Base-by-base conservation (phyloP, 2,888 invertebrate genomes). In the Patella ulyssiponensis region DNA sequence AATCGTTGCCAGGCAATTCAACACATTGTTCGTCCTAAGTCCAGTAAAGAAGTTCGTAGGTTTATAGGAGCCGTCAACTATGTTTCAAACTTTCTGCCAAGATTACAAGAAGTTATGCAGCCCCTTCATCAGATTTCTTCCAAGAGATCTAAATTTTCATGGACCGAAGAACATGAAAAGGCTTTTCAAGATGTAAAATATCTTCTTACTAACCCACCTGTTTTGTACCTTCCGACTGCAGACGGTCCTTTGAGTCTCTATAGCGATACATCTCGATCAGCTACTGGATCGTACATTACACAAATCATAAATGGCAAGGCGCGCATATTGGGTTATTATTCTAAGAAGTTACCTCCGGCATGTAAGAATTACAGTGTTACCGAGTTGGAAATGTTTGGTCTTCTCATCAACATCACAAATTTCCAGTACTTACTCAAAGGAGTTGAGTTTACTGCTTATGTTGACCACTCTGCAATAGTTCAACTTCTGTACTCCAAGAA, bases 401-500 rank as follows among this genome's bases (percentile, higher is more conserved):
- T 56, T 17, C n/a, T 56, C 15, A 56, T 56, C 0, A 56, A 56
- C 44, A 44, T 44, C 44, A 44, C 44, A 44, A 44, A 44, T 44
- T 7, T 44, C 44, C 44, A 44, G 44, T 44, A 44, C 44, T 44
- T 44, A 44, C 44, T 44, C 44, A 44, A 56, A 56, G 0, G 56
- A 17, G 56, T 56, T 56, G 56, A 56, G 20, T 64, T 64, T 64
- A 20, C n/a, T 20, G 64, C 64, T 64, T n/a, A 20, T 20, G 64
- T 64, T n/a, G 64, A 64, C 20, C 64, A 64, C 20, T 64, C 64
- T 64, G 64, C 64, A 15, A 64, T 64, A 20, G 64, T 64, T 20
- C 56, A 9, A 20, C 64, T 64, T 5, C 20, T 64, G 20, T 20
- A 64, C n/a, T 64, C 64, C 12, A 64, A 64, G 20, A n/a, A 64